These are phyloP conservation scores for Meiosimyza platycephala DNA, from an alignment of 2,888 invertebrate species.

Conservation along the genomic window DNA sequence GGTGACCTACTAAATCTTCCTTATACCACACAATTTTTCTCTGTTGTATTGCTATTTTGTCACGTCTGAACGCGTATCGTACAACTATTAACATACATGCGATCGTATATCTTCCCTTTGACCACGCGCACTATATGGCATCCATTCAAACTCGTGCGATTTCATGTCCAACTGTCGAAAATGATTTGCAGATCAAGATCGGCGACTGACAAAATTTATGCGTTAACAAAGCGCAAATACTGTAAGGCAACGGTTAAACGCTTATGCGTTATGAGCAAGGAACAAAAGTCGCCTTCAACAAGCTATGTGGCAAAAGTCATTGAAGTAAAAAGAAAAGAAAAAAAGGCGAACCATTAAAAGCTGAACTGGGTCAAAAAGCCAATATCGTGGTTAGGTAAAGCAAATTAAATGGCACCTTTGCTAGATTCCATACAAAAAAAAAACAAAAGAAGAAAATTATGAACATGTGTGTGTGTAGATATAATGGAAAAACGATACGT, in stretches of 20 bases:
- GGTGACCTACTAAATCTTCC: no score
- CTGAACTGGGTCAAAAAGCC: constrained; percentile 32
- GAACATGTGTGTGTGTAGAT: neutral
- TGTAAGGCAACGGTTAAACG: constrained; percentile 18
- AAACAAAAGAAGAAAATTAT: constrained; percentile 18
- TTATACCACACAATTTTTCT: no score
- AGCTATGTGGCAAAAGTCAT: neutral
- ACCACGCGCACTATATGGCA: constrained; percentile 21
- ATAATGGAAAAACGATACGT: no score
- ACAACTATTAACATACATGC: constrained; percentile 15
- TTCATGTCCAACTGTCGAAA: constrained; percentile 38
- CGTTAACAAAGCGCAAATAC: constrained; percentile 36
- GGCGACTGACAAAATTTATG: constrained; percentile 35
- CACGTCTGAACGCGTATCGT: constrained; percentile 7
- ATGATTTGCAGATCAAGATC: constrained; percentile 43
- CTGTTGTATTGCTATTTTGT: constrained; percentile 2
- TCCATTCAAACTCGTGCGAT: constrained; percentile 20
- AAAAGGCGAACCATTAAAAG: neutral
- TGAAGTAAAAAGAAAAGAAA: neutral
- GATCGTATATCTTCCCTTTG: constrained; percentile 17
- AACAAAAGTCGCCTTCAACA: neutral
- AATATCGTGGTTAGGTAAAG: constrained; percentile 7
- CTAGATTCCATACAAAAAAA: no score
- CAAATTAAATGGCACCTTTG: constrained; percentile 38
- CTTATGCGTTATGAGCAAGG: neutral